Evolutionary conservation across 2,797 vertebrate genomes (phyloP).

Genomic region (Sebastes hubbsi): DNA sequence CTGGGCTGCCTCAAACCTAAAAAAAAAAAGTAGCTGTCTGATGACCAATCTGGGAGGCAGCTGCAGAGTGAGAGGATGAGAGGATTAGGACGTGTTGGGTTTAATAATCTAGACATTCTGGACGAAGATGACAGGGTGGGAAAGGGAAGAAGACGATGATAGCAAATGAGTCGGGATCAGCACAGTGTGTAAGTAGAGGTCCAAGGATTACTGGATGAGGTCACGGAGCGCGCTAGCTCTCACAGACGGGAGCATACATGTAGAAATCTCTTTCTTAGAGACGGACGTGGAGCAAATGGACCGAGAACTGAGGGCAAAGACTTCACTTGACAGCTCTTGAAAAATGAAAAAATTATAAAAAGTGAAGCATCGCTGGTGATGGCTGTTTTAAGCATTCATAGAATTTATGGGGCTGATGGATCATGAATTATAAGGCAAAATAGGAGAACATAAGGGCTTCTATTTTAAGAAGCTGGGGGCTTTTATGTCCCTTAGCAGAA

Average conservation of each 20-base stretch:
- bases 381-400: conserved; percentile 36
- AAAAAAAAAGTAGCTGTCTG: conserved; percentile 47
- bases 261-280: conserved; percentile 47
- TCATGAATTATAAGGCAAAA: conserved; percentile 63
- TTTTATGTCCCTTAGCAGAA: conserved; percentile 52
- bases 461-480: conserved; percentile 54
- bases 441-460: conserved; percentile 39
- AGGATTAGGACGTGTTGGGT: conserved; percentile 70
- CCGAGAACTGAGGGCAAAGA: conserved; percentile 20
- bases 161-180: conserved; percentile 68
- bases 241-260: conserved; percentile 43
- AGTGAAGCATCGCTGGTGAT: not conserved
- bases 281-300: conserved; percentile 31
- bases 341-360: conserved; percentile 37
- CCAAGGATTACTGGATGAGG: conserved; percentile 70
- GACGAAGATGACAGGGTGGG: conserved; percentile 55
- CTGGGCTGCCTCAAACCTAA: conserved; percentile 21
- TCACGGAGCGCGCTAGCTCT: conserved; percentile 40
- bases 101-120: conserved; percentile 69
- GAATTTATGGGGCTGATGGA: conserved; percentile 44
- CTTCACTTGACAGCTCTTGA: conserved; percentile 45
- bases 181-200: conserved; percentile 61
- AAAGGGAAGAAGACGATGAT: conserved; percentile 53
- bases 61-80: conserved; percentile 56
- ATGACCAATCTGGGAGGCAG: conserved; percentile 62